These are phyloP conservation scores for Falco cherrug DNA, from an alignment of 2,797 vertebrate species.

Conservation along the genomic window DNA sequence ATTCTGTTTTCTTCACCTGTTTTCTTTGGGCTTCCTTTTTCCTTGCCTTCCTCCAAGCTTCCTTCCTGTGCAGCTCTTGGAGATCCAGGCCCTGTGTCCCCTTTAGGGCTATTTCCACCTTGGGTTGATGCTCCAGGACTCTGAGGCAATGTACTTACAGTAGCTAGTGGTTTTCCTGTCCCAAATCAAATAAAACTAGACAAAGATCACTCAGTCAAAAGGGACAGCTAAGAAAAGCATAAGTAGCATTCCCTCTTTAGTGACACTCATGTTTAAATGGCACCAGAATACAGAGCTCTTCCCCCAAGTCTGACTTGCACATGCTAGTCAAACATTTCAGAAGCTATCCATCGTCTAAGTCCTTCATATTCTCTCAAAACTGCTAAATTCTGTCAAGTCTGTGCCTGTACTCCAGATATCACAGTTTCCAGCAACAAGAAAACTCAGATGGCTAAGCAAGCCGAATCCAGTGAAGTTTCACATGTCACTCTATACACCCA, in stretches of 20 bases:
- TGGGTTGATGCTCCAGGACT: slow-evolving; percentile 9
- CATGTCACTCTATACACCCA: neutral
- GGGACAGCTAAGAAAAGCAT: neutral
- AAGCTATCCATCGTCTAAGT: neutral
- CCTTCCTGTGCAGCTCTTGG: neutral
- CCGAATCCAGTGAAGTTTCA: neutral
- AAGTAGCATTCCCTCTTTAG: neutral
- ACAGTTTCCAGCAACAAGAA: neutral
- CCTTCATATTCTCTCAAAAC: neutral
- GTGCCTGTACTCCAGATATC: neutral
- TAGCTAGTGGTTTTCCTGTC: slow-evolving; percentile 40
- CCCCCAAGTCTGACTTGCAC: neutral
- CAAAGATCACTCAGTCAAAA: neutral
- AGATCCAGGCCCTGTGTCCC: neutral
- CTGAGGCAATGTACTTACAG: neutral
- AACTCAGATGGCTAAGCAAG: neutral
- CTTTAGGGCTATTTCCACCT: slow-evolving; percentile 53
- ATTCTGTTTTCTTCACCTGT: neutral
- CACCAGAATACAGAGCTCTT: neutral
- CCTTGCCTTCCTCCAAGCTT: neutral
- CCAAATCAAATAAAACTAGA: neutral
- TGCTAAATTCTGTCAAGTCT: neutral
- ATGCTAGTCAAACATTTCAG: neutral
- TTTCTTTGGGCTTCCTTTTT: neutral
- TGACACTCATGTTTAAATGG: neutral